Base-by-base conservation (phyloP, 2,888 invertebrate species). In the Drosophila buzzatii region DNA sequence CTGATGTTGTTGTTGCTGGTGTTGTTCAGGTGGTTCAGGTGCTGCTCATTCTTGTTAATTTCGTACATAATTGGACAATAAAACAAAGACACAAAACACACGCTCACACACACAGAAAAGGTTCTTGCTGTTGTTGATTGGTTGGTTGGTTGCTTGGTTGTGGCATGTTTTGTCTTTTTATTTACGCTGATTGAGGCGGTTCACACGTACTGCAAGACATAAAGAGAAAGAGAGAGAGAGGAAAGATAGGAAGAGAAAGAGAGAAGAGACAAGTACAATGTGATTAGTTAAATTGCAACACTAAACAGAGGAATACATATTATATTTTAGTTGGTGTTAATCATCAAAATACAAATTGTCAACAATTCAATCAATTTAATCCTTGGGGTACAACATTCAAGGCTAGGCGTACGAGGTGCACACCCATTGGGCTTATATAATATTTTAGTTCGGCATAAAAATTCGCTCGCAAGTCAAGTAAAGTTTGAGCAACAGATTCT, bases 171-270 rank as follows among this genome's bases (percentile, higher is more conserved):
- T 79, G 79, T 81, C 81, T 85, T 78, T 82, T 79, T 80, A 93
- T 93, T 93, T 93, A 92, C 93, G 93, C 95, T 96, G 96, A 95
- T 96, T 97, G 95, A 97, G 96, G 94, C 97, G 97, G 95, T 96
- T 96, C 95, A 96, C 96, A 95, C 97, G 97, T 97, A 97, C 97
- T 97, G 97, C 93, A 95, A 95, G 96, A 85, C 77, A 81, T 64
- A 89, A 67, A 88, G 73, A 82, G 65, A 82, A 44, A 65, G 49
- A 87, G 61, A 81, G 70, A 67, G 58, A 65, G 60, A 60, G 61
- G 65, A 69, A 52, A 76, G 45, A 23, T 60, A 27, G 60, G 69
- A 56, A 74, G 31, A 70, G 79, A 85, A 75, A 49, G 47, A 47
- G 52, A 49, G 49, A 51, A 76, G 72, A 85, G 76, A 90, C 76